Percentiles rank a stretch among this genome's conserved stretches.
Conservation (phyloP, 2,888 invertebrate species). For the Hetaerina titia region DNA sequence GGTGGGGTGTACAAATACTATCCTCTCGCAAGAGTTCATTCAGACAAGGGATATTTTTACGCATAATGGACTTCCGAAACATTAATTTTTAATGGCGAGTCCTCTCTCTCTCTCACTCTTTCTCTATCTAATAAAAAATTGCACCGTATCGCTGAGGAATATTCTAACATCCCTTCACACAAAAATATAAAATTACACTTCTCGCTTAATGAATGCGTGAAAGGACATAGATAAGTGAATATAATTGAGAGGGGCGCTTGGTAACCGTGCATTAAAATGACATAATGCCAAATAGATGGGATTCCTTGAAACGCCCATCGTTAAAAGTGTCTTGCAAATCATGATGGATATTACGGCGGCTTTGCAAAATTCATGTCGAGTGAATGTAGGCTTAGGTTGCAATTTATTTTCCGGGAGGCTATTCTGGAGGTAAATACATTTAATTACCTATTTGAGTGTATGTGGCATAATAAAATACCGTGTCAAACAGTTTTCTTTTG, state of each 20-base stretch:
- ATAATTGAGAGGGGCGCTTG: neutral
- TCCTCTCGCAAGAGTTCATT: constrained; percentile 10
- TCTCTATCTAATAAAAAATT: neutral
- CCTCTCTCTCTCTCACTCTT: neutral
- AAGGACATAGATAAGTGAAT: neutral
- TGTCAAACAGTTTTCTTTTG: neutral
- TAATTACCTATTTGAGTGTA: neutral
- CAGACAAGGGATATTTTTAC: neutral
- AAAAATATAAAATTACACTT: neutral
- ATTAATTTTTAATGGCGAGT: constrained; percentile 18
- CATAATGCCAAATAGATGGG: neutral
- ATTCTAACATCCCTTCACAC: neutral
- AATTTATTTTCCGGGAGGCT: neutral
- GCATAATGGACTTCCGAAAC: constrained; percentile 41
- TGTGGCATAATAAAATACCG: neutral
- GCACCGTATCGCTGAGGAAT: neutral
- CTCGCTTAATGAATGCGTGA: neutral
- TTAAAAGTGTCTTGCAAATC: neutral
- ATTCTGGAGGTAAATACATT: neutral
- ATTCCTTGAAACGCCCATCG: neutral
- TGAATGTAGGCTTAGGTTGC: neutral
- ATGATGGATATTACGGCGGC: neutral
- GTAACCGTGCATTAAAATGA: neutral
- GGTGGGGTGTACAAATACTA: neutral
- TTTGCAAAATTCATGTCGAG: neutral